phyloP scores from a whole-genome alignment of 2,113 vertebrate genomes.

The Halcyon senegalensis region DNA sequence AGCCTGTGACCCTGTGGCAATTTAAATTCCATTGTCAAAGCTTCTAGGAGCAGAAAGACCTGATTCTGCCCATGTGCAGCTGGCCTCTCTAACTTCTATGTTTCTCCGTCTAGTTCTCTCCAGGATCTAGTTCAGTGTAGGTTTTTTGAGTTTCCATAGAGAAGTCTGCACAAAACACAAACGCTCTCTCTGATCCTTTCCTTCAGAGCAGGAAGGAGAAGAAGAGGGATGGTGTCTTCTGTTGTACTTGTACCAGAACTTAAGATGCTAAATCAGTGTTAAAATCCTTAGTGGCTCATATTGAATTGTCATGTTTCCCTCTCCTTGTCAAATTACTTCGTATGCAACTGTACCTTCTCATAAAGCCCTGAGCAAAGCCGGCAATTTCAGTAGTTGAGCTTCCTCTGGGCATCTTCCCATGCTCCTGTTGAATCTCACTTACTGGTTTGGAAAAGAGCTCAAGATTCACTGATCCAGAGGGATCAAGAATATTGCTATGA shows the following conservation, averaged over 20 bases:
- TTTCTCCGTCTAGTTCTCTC: not conserved
- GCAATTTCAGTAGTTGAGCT: not conserved
- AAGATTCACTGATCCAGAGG: not conserved
- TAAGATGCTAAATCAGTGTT: not conserved
- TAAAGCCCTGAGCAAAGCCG: not conserved
- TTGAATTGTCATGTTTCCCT: not conserved
- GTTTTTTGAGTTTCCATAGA: not conserved
- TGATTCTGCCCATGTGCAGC: not conserved
- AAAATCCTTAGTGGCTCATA: not conserved
- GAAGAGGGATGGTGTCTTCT: not conserved
- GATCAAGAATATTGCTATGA: not conserved
- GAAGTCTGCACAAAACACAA: not conserved
- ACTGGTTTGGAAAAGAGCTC: not conserved
- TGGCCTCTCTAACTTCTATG: not conserved
- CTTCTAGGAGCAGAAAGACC: not conserved
- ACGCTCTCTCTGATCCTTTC: not conserved
- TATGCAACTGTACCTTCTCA: not conserved
- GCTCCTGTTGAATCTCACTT: not conserved
- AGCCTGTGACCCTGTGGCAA: not conserved
- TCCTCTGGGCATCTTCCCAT: not conserved
- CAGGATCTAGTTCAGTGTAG: not conserved
- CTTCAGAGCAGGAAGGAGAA: not conserved
- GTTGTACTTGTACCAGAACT: not conserved
- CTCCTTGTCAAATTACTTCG: not conserved
- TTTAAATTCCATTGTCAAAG: conserved; percentile 37